Evolutionary conservation across 2,113 vertebrate genomes (phyloP).

Genomic region (Archocentrus centrarchus): DNA sequence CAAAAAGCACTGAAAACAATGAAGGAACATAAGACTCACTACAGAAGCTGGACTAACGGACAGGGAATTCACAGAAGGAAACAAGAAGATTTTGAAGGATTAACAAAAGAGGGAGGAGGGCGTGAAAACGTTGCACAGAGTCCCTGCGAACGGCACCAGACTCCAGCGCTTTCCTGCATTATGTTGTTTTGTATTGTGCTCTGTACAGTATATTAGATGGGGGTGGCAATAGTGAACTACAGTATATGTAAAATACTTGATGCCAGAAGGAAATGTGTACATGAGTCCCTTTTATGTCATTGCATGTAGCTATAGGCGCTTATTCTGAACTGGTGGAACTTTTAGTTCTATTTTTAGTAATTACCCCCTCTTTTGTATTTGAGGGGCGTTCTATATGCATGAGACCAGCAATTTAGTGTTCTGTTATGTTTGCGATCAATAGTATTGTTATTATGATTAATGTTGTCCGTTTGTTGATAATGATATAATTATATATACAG

Average conservation of each 20-base stretch:
- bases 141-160: slow-evolving; percentile 60
- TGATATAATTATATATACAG: slow-evolving; percentile 86
- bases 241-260: slow-evolving; percentile 80
- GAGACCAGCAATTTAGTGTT: slow-evolving; percentile 82
- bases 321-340: slow-evolving; percentile 81
- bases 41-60: slow-evolving; percentile 49
- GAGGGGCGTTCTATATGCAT: slow-evolving; percentile 83
- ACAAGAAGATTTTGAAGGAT: slow-evolving; percentile 40
- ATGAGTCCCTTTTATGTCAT: slow-evolving; percentile 82
- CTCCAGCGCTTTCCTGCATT: slow-evolving; percentile 63
- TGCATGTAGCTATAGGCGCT: slow-evolving; percentile 85
- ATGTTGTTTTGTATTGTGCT: slow-evolving; percentile 74
- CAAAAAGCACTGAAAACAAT: slow-evolving; percentile 64
- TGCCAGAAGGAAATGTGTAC: slow-evolving; percentile 79
- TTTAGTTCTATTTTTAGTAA: slow-evolving; percentile 82
- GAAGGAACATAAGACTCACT: slow-evolving; percentile 46
- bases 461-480: slow-evolving; percentile 85
- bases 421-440: slow-evolving; percentile 75
- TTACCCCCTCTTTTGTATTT: slow-evolving; percentile 74
- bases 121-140: slow-evolving; percentile 55
- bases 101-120: slow-evolving; percentile 38
- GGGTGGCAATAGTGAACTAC: slow-evolving; percentile 71
- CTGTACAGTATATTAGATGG: slow-evolving; percentile 78
- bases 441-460: slow-evolving; percentile 83
- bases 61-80: slow-evolving; percentile 27